Percentiles rank a stretch among this genome's conserved stretches.
Evolutionary conservation across 2,113 vertebrate species (phyloP).

Genomic region (Azemiops feae): DNA sequence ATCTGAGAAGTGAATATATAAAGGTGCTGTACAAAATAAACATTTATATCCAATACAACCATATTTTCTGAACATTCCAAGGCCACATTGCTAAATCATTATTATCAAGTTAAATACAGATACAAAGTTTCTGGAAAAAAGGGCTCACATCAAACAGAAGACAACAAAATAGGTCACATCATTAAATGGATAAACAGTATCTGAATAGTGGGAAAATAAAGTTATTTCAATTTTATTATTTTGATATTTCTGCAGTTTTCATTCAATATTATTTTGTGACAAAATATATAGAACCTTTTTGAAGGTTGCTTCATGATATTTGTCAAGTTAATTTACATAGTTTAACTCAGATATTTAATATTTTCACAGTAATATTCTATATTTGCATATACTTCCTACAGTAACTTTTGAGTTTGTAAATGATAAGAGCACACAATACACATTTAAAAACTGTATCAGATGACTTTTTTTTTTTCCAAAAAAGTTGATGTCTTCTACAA

Average conservation of each 20-base stretch:
- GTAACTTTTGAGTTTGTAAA: not conserved
- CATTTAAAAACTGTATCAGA: slow-evolving; percentile 12
- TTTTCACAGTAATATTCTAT: slow-evolving; percentile 56
- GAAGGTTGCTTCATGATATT: slow-evolving; percentile 16
- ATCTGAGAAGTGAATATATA: slow-evolving; percentile 85
- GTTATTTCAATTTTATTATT: slow-evolving; percentile 46
- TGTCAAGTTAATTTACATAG: slow-evolving; percentile 48
- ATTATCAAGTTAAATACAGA: slow-evolving; percentile 50
- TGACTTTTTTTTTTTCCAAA: slow-evolving; percentile 36
- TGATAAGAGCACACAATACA: slow-evolving; percentile 13
- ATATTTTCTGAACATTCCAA: slow-evolving; percentile 82
- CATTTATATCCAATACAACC: slow-evolving; percentile 94
- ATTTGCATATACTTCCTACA: slow-evolving; percentile 20
- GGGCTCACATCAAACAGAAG: slow-evolving; percentile 57
- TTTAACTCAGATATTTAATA: slow-evolving; percentile 33
- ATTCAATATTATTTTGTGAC: slow-evolving; percentile 43
- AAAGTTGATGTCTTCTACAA: not conserved
- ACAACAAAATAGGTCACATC: slow-evolving; percentile 60
- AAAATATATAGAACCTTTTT: slow-evolving; percentile 33
- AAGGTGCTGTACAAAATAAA: slow-evolving; percentile 99
- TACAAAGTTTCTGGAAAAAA: slow-evolving; percentile 49
- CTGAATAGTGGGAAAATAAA: slow-evolving; percentile 49
- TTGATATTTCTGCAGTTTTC: slow-evolving; percentile 36
- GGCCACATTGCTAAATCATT: slow-evolving; percentile 80
- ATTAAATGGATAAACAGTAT: slow-evolving; percentile 56